phyloP scores from a whole-genome alignment of 2,888 invertebrate genomes.

The Allygus modestus region DNA sequence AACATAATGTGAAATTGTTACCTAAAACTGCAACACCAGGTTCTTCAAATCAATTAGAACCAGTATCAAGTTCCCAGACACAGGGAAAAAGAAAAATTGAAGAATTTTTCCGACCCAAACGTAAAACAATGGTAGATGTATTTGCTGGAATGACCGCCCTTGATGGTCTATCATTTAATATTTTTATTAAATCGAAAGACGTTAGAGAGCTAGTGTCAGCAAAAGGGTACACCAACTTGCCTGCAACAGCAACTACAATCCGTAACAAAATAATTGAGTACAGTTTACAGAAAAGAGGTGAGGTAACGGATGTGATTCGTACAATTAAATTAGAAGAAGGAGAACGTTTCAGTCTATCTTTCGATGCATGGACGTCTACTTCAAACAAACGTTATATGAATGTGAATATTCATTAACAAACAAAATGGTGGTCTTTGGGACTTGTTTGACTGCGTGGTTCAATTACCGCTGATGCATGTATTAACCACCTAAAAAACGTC shows the following conservation, averaged over 20 bases:
- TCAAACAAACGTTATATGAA: conserved; percentile 32
- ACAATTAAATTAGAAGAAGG: neutral
- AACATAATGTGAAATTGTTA: too few relatives aligned
- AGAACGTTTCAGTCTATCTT: conserved; percentile 23
- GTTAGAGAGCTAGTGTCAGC: conserved; percentile 12
- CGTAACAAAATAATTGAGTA: conserved; percentile 12
- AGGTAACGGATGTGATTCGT: neutral
- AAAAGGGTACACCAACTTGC: conserved; percentile 20
- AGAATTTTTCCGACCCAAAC: neutral
- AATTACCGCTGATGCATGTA: conserved; percentile 68
- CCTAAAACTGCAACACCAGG: too few relatives aligned
- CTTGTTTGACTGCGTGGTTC: conserved; percentile 68
- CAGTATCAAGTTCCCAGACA: neutral
- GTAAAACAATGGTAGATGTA: too few relatives aligned
- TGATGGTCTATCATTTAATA: conserved; percentile 25
- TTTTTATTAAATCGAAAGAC: conserved; percentile 24
- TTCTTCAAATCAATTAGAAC: too few relatives aligned
- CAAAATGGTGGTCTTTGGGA: conserved; percentile 63
- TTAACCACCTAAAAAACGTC: conserved; percentile 67
- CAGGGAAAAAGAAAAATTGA: conserved; percentile 14
- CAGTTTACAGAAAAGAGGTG: conserved; percentile 25
- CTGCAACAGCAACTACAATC: neutral
- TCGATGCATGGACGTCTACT: neutral
- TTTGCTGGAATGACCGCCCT: conserved; percentile 44
- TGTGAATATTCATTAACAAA: conserved; percentile 27